These are phyloP conservation scores for Mohoua ochrocephala DNA, from an alignment of 2,113 vertebrate species.

Conservation along the genomic window DNA sequence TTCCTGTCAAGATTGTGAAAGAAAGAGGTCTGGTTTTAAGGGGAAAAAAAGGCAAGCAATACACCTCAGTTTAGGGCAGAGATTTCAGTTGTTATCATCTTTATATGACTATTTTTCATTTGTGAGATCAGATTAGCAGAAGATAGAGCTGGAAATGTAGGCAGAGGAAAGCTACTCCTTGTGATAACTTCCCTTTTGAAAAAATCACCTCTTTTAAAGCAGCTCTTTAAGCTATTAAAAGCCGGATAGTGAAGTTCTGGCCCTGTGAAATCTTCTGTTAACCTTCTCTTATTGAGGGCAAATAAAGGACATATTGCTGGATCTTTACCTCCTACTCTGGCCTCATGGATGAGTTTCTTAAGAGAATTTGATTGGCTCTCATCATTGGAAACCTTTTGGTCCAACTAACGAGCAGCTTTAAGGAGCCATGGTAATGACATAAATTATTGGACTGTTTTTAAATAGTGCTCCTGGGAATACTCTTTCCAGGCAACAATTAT, in stretches of 20 bases:
- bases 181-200: neutral
- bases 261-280: neutral
- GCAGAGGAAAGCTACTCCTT: neutral
- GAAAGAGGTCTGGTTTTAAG: neutral
- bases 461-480: neutral
- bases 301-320: neutral
- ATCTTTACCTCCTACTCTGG: neutral
- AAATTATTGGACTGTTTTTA: neutral
- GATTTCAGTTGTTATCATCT: neutral
- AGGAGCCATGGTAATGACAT: neutral
- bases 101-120: neutral
- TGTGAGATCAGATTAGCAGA: neutral
- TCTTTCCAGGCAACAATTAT: neutral
- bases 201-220: neutral
- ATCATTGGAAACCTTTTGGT: neutral
- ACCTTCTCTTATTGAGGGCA: neutral
- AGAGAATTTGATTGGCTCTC: neutral
- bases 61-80: neutral
- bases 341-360: neutral
- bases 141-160: neutral
- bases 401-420: neutral
- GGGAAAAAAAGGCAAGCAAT: neutral
- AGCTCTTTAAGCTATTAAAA: neutral
- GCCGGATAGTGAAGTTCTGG: neutral
- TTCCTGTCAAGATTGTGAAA: neutral